Evolutionary conservation across 2,113 vertebrate species (phyloP), one percentile per base, ranked within the genome.

Genomic region (Apistogramma diplotaenia): DNA sequence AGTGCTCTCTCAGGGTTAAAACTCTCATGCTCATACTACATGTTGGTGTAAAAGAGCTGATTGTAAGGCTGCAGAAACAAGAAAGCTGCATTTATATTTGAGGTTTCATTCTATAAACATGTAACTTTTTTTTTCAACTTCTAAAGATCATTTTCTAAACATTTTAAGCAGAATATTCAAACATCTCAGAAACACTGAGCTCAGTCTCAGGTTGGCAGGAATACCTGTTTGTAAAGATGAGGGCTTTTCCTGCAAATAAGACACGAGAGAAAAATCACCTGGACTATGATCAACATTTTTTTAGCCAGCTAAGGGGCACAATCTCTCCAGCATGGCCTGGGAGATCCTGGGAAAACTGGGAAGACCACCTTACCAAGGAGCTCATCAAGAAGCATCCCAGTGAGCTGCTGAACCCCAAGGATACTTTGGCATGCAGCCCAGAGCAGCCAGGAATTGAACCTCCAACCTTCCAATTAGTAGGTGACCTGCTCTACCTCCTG

Each of bases 71-170:
- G 23, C 40, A 12, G 40, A n/a, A 46, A 29, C 62, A 49, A 40
- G 0, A 46, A 27, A 1, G 18, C 19, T n/a, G 19, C 19, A n/a
- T 18, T 53, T 53, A 8, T 18, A 9, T 8, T 53, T n/a, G 23
- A 54, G 4, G 10, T 23, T 54, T 54, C 53, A 46, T 40, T 27
- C 15, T 43, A 33, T 35, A 60, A 12, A 19, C 2, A 19, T 3
- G 0, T 60, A 18, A 35, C 29, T 12, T n/a, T n/a, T 43, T 21
- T n/a, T 13, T n/a, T 60, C 58, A 33, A n/a, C 29, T 60, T 11
- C 18, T 35, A 0, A 49, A 16, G 46, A 35, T 61, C 19, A 8
- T 33, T 59, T 59, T 33, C 27, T 59, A 8, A 11, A 31, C 11
- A 43, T 15, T 13, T 43, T 5, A 13, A 43, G 11, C 11, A 13